Evolutionary conservation across 2,113 vertebrate species (phyloP), one percentile per base, ranked within the genome.

Genomic region (Canis aureus): DNA sequence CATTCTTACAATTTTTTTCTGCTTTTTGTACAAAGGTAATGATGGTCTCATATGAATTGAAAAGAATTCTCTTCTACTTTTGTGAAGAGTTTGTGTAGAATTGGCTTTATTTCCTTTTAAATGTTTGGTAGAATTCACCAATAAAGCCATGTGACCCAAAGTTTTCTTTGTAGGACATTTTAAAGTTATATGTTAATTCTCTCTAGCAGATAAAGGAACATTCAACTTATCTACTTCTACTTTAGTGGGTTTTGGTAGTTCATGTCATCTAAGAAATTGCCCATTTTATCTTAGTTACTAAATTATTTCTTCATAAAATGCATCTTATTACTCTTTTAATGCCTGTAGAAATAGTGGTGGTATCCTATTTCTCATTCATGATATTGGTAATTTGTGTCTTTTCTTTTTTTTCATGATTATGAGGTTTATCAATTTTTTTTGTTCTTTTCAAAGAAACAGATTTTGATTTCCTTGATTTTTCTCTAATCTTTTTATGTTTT

Each of bases 381-480:
- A 69, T 74, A 59, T 55, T 82, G 35, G 8, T 67, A 38, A 62
- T 76, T 93, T 82, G 10, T n/a, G 2, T 53, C 9, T 87, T 90
- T 22, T 92, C 19, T 86, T 32, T 74, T 74, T 67, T 57, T 22
- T 9, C 27, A 13, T 82, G 22, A 32, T 93, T 11, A 76, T 9
- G 60, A 76, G 2, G 29, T 93, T 87, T 83, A 91, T 83, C 16
- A 55, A 38, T 82, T 60, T 74, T 89, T 20, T 67, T 60, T 11
- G 12, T 86, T 81, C 23, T 78, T 88, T 87, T 64, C 27, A 35
- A 64, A 35, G 20, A 94, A 91, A 23, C 15, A 88, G 12, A 25
- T 95, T 88, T 95, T 84, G n/a, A 91, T 88, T 92, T 86, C 23
- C 23, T 89, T 60, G 23, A 83, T 89, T 89, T 89, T 93, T 86